phyloP scores from a whole-genome alignment of 2,888 invertebrate species.

The Caenorhabditis parvicauda region DNA sequence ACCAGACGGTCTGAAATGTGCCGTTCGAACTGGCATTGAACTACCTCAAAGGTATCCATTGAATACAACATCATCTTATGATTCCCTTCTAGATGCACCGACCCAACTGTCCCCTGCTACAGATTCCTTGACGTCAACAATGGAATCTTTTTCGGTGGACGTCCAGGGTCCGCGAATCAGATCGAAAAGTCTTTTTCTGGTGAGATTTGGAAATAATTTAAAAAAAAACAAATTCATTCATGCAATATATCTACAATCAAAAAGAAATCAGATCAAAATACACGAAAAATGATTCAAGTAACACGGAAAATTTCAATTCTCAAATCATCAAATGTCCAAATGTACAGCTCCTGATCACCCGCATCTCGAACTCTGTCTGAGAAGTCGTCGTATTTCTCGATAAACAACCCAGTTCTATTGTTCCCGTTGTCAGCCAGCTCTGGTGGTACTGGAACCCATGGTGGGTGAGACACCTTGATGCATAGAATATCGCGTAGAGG shows the following conservation, averaged over 20 bases:
- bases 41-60: conserved; percentile 37
- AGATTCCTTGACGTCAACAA: conserved; percentile 52
- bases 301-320: no score
- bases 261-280: neutral
- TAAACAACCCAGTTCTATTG: no score
- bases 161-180: conserved; percentile 31
- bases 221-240: neutral
- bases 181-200: conserved; percentile 24
- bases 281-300: neutral
- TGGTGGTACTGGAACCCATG: no score
- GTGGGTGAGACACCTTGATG: no score
- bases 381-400: no score
- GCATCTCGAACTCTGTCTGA: no score
- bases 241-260: neutral
- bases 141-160: conserved; percentile 51
- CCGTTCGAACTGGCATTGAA: conserved; percentile 30
- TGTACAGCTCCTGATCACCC: no score
- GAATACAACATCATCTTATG: no score
- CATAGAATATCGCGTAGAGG: no score
- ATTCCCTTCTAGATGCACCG: conserved; percentile 25
- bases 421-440: no score
- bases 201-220: neutral
- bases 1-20: conserved; percentile 30
- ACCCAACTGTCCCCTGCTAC: conserved; percentile 52
- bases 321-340: no score